A percentile compares a stretch with the other conserved stretches of the same genome.
phyloP scores from a whole-genome alignment of 2,113 vertebrate genomes.

The Thalassoma bifasciatum region DNA sequence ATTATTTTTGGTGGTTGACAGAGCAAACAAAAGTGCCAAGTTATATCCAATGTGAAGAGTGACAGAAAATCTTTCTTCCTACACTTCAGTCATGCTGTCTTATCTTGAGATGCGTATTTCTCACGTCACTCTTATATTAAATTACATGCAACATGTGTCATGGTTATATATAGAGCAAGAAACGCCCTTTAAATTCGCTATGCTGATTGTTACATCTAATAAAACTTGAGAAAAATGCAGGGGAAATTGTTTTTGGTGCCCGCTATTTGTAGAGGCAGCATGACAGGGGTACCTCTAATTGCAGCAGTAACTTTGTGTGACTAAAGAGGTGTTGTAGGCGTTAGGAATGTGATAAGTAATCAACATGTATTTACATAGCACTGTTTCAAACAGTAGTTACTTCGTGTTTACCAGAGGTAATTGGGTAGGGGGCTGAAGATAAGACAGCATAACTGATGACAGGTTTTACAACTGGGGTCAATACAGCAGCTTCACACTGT shows the following conservation, averaged over 20 bases:
- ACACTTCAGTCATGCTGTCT: not conserved
- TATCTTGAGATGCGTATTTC: not conserved
- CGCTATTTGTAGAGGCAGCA: not conserved
- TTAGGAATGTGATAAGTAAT: not conserved
- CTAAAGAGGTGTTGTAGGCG: not conserved
- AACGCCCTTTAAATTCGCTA: not conserved
- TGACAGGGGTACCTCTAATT: too few relatives aligned
- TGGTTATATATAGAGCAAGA: not conserved
- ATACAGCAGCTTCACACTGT: not conserved
- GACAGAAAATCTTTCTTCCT: not conserved
- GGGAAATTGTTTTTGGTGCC: not conserved
- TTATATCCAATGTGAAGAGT: not conserved
- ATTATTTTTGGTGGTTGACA: not conserved
- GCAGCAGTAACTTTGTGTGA: not conserved
- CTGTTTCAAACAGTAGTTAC: not conserved
- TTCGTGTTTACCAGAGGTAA: too few relatives aligned
- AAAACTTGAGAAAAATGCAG: not conserved
- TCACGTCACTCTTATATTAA: not conserved
- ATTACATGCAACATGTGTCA: not conserved
- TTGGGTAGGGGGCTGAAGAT: not conserved
- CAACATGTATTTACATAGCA: constrained; percentile 11
- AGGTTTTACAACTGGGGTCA: not conserved
- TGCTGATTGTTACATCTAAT: too few relatives aligned
- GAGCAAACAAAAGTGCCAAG: not conserved
- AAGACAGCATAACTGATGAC: not conserved